Conservation (phyloP, 2,797 vertebrate genomes). For the Paratrypauchen microcephalus region DNA sequence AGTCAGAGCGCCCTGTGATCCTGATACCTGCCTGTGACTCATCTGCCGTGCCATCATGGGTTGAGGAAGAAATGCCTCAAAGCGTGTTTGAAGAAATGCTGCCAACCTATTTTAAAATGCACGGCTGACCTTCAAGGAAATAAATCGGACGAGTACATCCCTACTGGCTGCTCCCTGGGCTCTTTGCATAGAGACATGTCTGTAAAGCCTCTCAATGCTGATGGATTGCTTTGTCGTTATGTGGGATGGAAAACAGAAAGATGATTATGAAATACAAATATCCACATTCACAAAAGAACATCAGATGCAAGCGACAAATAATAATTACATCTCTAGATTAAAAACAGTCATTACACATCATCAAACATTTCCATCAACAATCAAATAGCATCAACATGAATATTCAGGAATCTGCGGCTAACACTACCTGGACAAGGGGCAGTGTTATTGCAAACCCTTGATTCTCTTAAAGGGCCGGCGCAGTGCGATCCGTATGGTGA, state of each 20-base stretch:
- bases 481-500: slow-evolving; percentile 99
- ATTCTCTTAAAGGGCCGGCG: slow-evolving; percentile 99
- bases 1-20: slow-evolving; percentile 50
- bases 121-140: slow-evolving; percentile 70
- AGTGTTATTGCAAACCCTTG: slow-evolving; percentile 99
- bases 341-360: slow-evolving; percentile 46
- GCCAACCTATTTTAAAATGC: slow-evolving; percentile 64
- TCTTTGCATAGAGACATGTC: slow-evolving; percentile 55
- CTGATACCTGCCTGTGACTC: slow-evolving; percentile 69
- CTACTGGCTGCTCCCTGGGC: slow-evolving; percentile 55
- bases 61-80: slow-evolving; percentile 59
- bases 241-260: slow-evolving; percentile 68
- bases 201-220: slow-evolving; percentile 56
- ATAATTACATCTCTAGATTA: slow-evolving; percentile 36
- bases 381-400: slow-evolving; percentile 67
- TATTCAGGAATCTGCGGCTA: slow-evolving; percentile 90
- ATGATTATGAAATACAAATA: slow-evolving; percentile 48
- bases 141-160: slow-evolving; percentile 55
- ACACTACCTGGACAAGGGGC: slow-evolving; percentile 99
- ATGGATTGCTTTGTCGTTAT: slow-evolving; percentile 65
- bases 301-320: slow-evolving; percentile 52
- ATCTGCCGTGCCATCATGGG: slow-evolving; percentile 57
- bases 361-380: slow-evolving; percentile 69
- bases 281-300: slow-evolving; percentile 57
- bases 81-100: slow-evolving; percentile 54